Percentiles rank a stretch among this genome's conserved stretches.
These are phyloP conservation scores for Luehdorfia chinensis DNA, from an alignment of 1,140 invertebrate genomes.

Conservation along the genomic window DNA sequence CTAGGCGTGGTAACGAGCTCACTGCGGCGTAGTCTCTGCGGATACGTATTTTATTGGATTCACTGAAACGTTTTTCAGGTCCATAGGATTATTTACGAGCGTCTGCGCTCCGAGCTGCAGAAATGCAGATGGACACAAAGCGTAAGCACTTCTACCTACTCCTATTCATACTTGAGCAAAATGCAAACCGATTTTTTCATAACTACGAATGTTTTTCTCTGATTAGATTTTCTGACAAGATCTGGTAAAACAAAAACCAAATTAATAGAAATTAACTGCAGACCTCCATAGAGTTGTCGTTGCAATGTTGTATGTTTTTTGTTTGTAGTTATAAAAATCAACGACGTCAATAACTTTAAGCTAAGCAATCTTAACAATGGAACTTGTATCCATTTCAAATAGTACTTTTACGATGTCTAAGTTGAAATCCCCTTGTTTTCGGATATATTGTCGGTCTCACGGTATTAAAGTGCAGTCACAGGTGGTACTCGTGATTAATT, in stretches of 20 bases:
- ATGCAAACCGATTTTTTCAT: constrained; percentile 7
- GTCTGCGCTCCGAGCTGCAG: constrained; percentile 64
- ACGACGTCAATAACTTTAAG: too few species aligned
- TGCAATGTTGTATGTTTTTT: background rate
- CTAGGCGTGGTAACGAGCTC: constrained; percentile 75
- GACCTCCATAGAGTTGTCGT: too few species aligned
- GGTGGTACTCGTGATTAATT: constrained; percentile 13
- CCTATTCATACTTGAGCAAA: constrained; percentile 26
- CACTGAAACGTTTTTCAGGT: constrained; percentile 76
- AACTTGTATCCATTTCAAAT: background rate
- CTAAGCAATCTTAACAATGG: too few species aligned
- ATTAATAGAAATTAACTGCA: too few species aligned
- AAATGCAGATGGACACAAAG: constrained; percentile 65
- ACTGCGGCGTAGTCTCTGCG: constrained; percentile 73
- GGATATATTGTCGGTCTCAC: constrained; percentile 34
- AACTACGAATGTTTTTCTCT: constrained; percentile 8
- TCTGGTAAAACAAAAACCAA: background rate
- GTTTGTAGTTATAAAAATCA: too few species aligned
- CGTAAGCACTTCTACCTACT: constrained; percentile 16
- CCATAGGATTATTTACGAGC: constrained; percentile 75
- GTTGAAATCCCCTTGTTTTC: constrained; percentile 37
- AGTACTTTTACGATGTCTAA: background rate
- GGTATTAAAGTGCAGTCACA: constrained; percentile 18
- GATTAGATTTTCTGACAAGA: constrained; percentile 4
- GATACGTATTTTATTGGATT: constrained; percentile 77